These are phyloP conservation scores for Lucifuga dentata DNA, from an alignment of 2,113 vertebrate species.

Conservation along the genomic window DNA sequence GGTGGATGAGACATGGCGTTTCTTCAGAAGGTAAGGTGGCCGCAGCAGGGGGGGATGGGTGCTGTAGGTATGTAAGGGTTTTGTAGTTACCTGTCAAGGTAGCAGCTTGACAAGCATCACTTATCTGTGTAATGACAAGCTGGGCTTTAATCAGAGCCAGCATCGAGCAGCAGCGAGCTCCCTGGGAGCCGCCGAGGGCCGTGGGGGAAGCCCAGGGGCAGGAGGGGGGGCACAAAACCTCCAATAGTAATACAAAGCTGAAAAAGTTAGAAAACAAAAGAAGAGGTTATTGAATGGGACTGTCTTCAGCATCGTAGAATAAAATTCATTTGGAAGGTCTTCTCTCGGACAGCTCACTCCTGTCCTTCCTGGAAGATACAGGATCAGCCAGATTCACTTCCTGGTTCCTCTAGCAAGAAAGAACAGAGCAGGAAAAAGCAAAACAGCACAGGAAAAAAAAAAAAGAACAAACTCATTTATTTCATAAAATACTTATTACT, in stretches of 20 bases:
- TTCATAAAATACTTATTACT: too few species aligned
- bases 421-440: too few species aligned
- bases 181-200: conserved; percentile 66
- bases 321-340: too few species aligned
- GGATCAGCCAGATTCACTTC: too few species aligned
- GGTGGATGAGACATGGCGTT: conserved; percentile 89
- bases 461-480: too few species aligned
- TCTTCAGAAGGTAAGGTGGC: conserved; percentile 83
- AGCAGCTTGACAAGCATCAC: conserved; percentile 64
- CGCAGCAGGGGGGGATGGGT: conserved; percentile 67
- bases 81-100: conserved; percentile 6
- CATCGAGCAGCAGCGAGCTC: conserved; percentile 86
- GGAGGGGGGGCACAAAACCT: conserved; percentile 88
- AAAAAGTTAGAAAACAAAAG: conserved; percentile 76
- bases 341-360: too few species aligned
- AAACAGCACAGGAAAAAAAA: too few species aligned
- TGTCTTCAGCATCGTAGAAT: conserved; percentile 18
- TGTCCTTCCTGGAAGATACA: too few species aligned
- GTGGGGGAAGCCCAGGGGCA: conserved; percentile 85
- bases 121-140: conserved; percentile 87
- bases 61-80: not conserved
- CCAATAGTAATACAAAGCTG: conserved; percentile 95
- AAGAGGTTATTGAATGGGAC: conserved; percentile 79
- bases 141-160: conserved; percentile 91
- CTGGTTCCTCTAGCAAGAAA: too few species aligned